These are phyloP conservation scores for Crotalus tigris DNA, from an alignment of 2,113 vertebrate species.

Conservation along the genomic window DNA sequence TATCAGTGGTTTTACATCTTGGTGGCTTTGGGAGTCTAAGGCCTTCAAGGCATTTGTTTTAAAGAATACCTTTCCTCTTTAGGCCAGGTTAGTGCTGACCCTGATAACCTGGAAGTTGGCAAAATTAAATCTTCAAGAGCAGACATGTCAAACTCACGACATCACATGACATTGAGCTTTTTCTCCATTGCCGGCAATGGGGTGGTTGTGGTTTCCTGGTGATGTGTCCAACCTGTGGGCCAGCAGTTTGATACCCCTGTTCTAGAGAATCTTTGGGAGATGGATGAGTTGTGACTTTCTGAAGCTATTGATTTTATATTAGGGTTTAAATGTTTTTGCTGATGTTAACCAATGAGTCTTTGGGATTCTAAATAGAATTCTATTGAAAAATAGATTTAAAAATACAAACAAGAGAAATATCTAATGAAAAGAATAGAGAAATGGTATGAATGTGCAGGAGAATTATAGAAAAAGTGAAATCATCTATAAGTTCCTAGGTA, in stretches of 20 bases:
- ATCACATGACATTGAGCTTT: too few species aligned
- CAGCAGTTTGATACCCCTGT: too few species aligned
- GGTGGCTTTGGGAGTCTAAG: neutral
- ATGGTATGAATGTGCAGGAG: neutral
- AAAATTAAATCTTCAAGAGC: neutral
- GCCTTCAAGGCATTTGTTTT: neutral
- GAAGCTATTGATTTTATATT: neutral
- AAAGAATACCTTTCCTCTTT: neutral
- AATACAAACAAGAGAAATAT: neutral
- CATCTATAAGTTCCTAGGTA: neutral
- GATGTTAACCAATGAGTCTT: neutral
- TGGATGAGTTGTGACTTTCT: neutral
- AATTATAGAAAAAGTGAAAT: neutral
- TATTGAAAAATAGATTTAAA: neutral
- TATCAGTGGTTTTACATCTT: neutral
- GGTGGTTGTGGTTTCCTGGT: too few species aligned
- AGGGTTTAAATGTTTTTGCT: neutral
- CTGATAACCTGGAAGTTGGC: neutral
- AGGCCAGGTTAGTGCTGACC: neutral
- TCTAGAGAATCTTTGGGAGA: neutral
- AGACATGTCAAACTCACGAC: too few species aligned
- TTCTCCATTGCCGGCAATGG: too few species aligned
- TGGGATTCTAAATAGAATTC: neutral
- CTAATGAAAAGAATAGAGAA: neutral
- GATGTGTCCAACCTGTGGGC: too few species aligned